These are phyloP conservation scores for Dipodomys stephensi DNA, from an alignment of 2,113 vertebrate genomes.

Conservation along the genomic window DNA sequence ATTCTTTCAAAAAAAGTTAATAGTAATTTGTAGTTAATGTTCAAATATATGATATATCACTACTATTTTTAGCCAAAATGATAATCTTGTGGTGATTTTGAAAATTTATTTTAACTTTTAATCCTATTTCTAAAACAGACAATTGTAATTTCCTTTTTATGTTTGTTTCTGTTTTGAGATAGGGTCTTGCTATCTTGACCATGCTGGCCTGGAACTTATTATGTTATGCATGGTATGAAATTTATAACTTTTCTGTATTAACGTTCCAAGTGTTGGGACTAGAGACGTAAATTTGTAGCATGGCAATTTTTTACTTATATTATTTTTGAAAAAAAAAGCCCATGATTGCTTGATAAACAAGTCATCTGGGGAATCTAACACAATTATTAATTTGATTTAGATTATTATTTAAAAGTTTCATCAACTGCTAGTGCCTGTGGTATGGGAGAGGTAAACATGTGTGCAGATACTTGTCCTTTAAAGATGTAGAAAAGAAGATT, in stretches of 20 bases:
- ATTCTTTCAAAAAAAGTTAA: constrained; percentile 20
- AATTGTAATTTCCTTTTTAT: background rate
- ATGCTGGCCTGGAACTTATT: background rate
- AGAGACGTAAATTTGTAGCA: background rate
- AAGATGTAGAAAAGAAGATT: background rate
- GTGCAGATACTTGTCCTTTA: background rate
- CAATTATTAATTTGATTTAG: constrained; percentile 14
- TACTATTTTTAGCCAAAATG: background rate
- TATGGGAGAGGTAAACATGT: background rate
- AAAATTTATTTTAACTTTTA: background rate
- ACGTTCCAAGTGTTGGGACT: background rate
- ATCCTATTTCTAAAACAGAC: background rate
- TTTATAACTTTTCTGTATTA: background rate
- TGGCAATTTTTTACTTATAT: background rate
- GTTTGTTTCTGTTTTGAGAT: background rate
- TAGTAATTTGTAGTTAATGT: background rate
- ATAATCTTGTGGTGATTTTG: background rate
- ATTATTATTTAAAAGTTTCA: background rate
- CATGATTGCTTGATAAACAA: background rate
- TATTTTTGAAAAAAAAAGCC: background rate
- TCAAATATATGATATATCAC: background rate
- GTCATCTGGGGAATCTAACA: background rate
- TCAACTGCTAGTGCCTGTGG: background rate
- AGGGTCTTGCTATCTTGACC: background rate
- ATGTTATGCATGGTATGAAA: no score